These are phyloP conservation scores for Scalopus aquaticus DNA, from an alignment of 2,113 vertebrate species.

Conservation along the genomic window DNA sequence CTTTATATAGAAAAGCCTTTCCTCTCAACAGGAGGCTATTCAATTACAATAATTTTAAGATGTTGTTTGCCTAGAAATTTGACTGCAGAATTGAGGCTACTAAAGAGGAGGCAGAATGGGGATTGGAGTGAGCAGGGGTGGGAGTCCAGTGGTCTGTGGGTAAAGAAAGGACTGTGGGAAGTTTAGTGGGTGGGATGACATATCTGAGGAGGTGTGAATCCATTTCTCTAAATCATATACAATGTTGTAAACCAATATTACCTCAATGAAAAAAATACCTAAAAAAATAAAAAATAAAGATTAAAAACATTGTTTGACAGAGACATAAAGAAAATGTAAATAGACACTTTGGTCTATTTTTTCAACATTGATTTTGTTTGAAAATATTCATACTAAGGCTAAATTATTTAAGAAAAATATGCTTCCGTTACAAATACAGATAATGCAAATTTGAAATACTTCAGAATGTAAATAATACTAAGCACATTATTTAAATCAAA, in stretches of 20 bases:
- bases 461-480: constrained; percentile 34
- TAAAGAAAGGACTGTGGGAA: no score
- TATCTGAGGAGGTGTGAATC: no score
- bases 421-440: constrained; percentile 29
- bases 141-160: no score
- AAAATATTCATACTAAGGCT: background rate
- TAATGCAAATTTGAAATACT: constrained; percentile 33
- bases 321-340: background rate
- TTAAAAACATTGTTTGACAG: background rate
- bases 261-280: no score
- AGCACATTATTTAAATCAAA: constrained; percentile 53
- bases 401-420: constrained; percentile 23
- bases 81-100: no score
- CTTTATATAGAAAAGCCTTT: constrained; percentile 35
- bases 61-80: no score
- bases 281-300: background rate
- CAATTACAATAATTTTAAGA: background rate
- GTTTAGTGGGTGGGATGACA: no score
- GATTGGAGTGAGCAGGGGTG: no score
- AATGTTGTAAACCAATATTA: no score
- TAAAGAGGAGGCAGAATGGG: no score
- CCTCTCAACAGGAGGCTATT: background rate
- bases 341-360: background rate
- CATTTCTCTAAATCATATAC: no score
- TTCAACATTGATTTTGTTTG: constrained; percentile 24